Conservation (phyloP, 2,888 invertebrate species). For the Aelia acuminata region DNA sequence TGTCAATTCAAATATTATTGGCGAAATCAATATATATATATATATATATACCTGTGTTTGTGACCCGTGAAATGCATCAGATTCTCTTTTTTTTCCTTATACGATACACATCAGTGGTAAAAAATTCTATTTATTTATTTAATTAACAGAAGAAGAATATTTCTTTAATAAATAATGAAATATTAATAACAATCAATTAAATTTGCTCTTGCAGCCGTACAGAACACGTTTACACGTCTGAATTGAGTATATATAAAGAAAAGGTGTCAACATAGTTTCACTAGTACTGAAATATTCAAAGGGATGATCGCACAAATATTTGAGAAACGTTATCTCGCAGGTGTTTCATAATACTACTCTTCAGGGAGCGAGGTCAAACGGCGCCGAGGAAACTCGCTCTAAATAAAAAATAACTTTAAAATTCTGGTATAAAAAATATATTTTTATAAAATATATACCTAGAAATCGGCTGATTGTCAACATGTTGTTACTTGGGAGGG, state of each 20-base stretch:
- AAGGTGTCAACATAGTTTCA: background rate
- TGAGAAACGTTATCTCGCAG: slow-evolving; percentile 31
- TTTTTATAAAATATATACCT: background rate
- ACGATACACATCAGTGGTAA: too few species aligned
- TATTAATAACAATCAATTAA: background rate
- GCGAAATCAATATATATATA: too few species aligned
- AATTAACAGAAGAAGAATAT: background rate
- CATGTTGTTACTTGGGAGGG: too few species aligned
- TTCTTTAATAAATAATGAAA: background rate
- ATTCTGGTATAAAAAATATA: background rate
- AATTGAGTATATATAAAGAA: background rate
- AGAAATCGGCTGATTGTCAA: too few species aligned
- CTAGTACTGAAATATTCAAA: background rate
- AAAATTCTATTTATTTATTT: background rate
- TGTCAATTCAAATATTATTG: too few species aligned
- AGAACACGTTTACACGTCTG: background rate
- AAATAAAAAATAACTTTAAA: background rate
- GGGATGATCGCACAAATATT: slow-evolving; percentile 46
- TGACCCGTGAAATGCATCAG: too few species aligned
- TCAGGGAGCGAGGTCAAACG: background rate
- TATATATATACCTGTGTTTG: too few species aligned
- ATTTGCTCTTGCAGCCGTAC: background rate
- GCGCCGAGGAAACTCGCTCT: background rate
- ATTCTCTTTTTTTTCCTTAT: too few species aligned
- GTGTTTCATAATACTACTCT: slow-evolving; percentile 25